phyloP scores from a whole-genome alignment of 2,797 vertebrate genomes.

The Bucorvus abyssinicus region DNA sequence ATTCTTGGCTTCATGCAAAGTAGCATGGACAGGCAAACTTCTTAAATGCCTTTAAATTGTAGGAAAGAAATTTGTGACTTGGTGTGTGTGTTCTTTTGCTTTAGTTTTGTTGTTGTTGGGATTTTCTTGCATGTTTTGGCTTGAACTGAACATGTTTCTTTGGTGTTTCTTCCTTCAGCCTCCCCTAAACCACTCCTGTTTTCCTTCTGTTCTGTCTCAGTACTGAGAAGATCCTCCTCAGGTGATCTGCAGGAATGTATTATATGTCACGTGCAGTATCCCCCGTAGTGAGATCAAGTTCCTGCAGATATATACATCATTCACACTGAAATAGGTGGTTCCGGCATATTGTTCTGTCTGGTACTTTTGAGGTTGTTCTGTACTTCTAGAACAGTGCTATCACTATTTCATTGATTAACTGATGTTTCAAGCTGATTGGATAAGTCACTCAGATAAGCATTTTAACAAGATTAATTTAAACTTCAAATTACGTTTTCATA shows the following conservation, averaged over 20 bases:
- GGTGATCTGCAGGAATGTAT: neutral
- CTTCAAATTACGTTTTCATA: conserved; percentile 24
- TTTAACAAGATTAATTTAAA: conserved; percentile 38
- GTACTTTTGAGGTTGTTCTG: neutral
- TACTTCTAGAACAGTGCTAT: neutral
- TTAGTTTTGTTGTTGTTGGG: neutral
- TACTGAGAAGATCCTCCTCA: neutral
- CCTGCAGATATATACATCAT: neutral
- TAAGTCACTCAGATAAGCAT: neutral
- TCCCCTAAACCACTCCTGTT: neutral
- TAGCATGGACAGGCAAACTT: neutral
- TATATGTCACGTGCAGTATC: neutral
- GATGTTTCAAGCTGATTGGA: neutral
- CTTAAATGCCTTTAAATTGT: neutral
- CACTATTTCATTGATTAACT: neutral
- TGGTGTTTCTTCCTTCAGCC: neutral
- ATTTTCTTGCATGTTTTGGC: conserved; percentile 2
- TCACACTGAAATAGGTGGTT: neutral
- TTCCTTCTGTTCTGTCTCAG: neutral
- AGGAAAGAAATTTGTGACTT: neutral
- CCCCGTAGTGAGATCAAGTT: neutral
- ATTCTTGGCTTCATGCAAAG: neutral
- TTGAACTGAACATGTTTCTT: neutral
- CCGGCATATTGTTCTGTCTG: neutral
- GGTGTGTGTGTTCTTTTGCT: neutral